Base-by-base conservation (phyloP, 2,888 invertebrate genomes). In the Hirtodrosophila alboralis region DNA sequence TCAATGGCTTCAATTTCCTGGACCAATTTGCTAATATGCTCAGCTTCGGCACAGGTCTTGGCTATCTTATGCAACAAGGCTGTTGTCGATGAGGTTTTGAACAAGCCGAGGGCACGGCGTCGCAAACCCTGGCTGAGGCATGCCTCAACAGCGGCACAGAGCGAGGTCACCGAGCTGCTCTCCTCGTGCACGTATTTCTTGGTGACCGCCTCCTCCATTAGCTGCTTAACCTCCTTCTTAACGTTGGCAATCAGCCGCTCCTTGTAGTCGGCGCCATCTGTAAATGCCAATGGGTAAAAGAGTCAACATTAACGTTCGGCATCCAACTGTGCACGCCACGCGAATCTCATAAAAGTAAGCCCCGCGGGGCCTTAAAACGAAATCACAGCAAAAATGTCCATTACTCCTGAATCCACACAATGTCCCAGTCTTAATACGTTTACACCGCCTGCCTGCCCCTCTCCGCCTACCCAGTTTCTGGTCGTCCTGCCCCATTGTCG, bases 131-230 rank as follows among this genome's bases (percentile, higher is more conserved):
- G 94, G 14, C 94, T 94, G 40, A 98, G 92, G 87, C 97, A 98
- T 1, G 96, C 94, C 89, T 98, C 97, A 1, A 98, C 97, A 0
- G 97, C 96, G 16, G 95, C 96, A 89, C 97, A 98, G 8, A 98
- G 92, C 0, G 97, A 94, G 8, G 96, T 97, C 43, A 98, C 96
- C 40, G 95, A 95, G 57, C 96, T 96, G 86, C 97, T 97, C 84
- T 98, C 97, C 91, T 98, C 97, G 89, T 97, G 96, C 5, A 98
- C 95, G 89, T 96, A 97, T 91, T 97, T 97, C 70, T 95, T 93
- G 9, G 97, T 97, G 9, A 97, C 98, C 12, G 97, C 96, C 90
- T 98, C 98, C 92, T 98, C 98, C 98, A 98, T 98, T 52, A 98
- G 94, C 90, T 97, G 96, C 90, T 98, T 98, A 51, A 98, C 98